phyloP scores from a whole-genome alignment of 2,888 invertebrate species.

The Geophilus truncorum region DNA sequence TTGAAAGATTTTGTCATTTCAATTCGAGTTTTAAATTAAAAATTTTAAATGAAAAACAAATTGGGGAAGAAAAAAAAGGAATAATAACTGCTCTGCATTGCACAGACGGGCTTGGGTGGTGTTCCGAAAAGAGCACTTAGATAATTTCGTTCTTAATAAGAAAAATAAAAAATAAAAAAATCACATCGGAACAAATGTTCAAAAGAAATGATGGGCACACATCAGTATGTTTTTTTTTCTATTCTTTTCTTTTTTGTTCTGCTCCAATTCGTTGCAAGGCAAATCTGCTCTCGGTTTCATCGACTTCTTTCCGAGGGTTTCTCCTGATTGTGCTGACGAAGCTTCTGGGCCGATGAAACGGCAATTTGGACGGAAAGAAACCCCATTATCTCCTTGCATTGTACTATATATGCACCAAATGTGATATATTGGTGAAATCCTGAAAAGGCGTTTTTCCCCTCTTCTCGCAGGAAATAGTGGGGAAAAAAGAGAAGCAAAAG shows the following conservation, averaged over 20 bases:
- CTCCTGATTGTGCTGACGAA: conserved; percentile 18
- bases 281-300: conserved; percentile 21
- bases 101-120: not conserved
- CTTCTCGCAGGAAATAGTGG: not conserved
- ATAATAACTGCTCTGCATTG: not conserved
- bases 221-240: not conserved
- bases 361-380: conserved; percentile 23
- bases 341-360: conserved; percentile 21
- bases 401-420: conserved; percentile 21
- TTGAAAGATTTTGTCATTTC: not conserved
- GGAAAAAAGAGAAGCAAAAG: not conserved
- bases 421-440: conserved; percentile 22
- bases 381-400: conserved; percentile 24
- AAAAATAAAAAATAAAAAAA: not conserved
- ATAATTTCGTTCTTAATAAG: conserved; percentile 11
- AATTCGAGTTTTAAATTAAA: not conserved
- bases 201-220: conserved; percentile 6
- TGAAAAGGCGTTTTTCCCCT: conserved; percentile 9
- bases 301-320: conserved; percentile 23
- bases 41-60: not conserved
- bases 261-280: conserved; percentile 27
- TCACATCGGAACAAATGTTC: not conserved
- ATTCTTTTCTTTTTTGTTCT: not conserved
- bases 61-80: too few relatives aligned
- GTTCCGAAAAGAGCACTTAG: not conserved